Evolutionary conservation across 2,888 invertebrate species (phyloP).

Genomic region (Dione vanillae): DNA sequence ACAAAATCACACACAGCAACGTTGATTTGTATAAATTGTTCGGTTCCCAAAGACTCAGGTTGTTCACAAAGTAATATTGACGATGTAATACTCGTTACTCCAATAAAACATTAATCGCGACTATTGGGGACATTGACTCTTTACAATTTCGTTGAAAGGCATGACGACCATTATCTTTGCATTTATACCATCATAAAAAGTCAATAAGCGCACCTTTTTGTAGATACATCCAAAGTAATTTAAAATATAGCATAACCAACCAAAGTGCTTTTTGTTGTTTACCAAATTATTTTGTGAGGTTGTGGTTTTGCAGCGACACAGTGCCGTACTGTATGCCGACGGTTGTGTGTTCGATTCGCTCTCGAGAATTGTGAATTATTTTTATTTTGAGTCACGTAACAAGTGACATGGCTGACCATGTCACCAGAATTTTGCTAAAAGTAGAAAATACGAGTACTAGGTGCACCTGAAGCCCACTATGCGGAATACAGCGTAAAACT

Average conservation of each 20-base stretch:
- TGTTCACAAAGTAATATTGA: conserved; percentile 48
- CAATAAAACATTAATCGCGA: conserved; percentile 56
- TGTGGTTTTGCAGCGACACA: too few species aligned
- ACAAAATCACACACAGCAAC: conserved; percentile 64
- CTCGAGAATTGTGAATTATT: too few species aligned
- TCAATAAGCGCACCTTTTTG: conserved; percentile 29
- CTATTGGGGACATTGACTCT: conserved; percentile 62
- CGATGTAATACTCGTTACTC: conserved; percentile 61
- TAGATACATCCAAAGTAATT: conserved; percentile 1
- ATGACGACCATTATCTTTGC: conserved; percentile 41
- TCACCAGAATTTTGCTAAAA: too few species aligned
- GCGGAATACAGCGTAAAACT: too few species aligned
- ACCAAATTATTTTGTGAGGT: not conserved
- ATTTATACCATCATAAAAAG: conserved; percentile 41
- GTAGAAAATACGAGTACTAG: too few species aligned
- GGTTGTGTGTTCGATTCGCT: too few species aligned
- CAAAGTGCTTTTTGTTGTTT: conserved; percentile 11
- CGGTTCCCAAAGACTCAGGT: conserved; percentile 52
- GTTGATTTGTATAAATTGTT: conserved; percentile 64
- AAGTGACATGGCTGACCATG: too few species aligned
- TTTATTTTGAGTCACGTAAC: too few species aligned
- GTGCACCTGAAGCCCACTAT: too few species aligned
- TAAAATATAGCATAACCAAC: conserved; percentile 1
- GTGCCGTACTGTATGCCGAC: too few species aligned
- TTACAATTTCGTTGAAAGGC: conserved; percentile 48